These are phyloP conservation scores for Cotesia typhae DNA, from an alignment of 1,140 invertebrate genomes.

Conservation along the genomic window DNA sequence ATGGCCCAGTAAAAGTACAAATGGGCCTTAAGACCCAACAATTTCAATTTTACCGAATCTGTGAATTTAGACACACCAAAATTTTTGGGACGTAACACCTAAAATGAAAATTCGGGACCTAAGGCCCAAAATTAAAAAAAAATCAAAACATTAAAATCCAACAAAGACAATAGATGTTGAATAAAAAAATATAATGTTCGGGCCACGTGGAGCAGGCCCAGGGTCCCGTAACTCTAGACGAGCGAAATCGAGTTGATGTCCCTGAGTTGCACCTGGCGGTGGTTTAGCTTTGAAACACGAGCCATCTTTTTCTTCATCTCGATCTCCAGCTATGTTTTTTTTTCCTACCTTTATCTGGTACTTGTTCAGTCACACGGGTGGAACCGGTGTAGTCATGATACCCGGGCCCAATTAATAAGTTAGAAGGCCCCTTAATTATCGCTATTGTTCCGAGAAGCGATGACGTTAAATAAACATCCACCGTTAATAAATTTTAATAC, in stretches of 20 bases:
- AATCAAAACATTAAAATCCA: not conserved
- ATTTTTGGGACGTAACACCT: too few relatives aligned
- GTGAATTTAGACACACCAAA: not conserved
- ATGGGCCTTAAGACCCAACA: not conserved
- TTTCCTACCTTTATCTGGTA: slow-evolving; percentile 18
- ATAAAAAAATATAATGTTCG: not conserved
- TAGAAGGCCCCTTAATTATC: slow-evolving; percentile 31
- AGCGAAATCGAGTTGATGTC: slow-evolving; percentile 53
- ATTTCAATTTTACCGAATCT: too few relatives aligned
- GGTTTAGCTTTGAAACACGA: slow-evolving; percentile 59
- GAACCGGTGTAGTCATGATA: not conserved
- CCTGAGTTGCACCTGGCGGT: slow-evolving; percentile 57
- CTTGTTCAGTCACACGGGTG: not conserved
- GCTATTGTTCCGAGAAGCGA: slow-evolving; percentile 26
- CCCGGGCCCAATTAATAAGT: slow-evolving; percentile 38
- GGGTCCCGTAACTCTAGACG: slow-evolving; percentile 59
- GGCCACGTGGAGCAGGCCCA: too few relatives aligned
- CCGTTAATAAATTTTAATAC: not conserved
- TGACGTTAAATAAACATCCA: not conserved
- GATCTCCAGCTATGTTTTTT: slow-evolving; percentile 18
- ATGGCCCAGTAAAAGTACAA: too few relatives aligned
- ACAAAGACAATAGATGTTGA: not conserved
- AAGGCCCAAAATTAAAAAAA: slow-evolving; percentile 29
- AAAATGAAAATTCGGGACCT: too few relatives aligned
- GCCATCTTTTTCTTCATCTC: slow-evolving; percentile 50